These are phyloP conservation scores for Hozukius guyotensis DNA, from an alignment of 2,797 vertebrate species.

Conservation along the genomic window DNA sequence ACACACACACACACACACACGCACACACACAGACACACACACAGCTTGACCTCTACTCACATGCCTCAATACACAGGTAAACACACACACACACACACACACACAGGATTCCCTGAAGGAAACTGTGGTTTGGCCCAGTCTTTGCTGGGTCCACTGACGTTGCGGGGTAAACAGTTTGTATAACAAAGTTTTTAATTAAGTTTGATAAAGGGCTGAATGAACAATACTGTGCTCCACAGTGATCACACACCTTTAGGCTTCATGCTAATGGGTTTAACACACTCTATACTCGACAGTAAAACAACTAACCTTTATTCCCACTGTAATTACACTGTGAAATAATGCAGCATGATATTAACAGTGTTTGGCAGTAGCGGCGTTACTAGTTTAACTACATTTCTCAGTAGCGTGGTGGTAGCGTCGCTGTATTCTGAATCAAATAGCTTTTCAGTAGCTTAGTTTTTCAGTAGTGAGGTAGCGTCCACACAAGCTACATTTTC, in stretches of 20 bases:
- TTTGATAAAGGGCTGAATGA: constrained; percentile 30
- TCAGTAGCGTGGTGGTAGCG: background rate
- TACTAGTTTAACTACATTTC: background rate
- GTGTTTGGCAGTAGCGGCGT: background rate
- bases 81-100: constrained; percentile 14
- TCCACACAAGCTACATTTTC: no score
- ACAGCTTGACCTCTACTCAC: constrained; percentile 54
- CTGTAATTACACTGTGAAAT: background rate
- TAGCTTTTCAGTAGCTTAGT: background rate
- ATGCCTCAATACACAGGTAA: constrained; percentile 45
- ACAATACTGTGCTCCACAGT: constrained; percentile 5
- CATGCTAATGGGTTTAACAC: background rate
- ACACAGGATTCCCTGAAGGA: background rate
- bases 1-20: background rate
- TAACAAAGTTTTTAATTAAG: constrained; percentile 24
- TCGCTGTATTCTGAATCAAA: background rate
- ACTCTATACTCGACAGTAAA: background rate
- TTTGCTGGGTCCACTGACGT: constrained; percentile 4
- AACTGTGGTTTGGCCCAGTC: background rate
- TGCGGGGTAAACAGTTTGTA: background rate
- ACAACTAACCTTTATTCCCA: background rate
- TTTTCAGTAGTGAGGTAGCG: background rate
- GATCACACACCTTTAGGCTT: constrained; percentile 4
- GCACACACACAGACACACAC: background rate
- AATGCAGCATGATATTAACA: background rate